Evolutionary conservation across 2,888 invertebrate species (phyloP).

Genomic region (Nomada ruficornis): DNA sequence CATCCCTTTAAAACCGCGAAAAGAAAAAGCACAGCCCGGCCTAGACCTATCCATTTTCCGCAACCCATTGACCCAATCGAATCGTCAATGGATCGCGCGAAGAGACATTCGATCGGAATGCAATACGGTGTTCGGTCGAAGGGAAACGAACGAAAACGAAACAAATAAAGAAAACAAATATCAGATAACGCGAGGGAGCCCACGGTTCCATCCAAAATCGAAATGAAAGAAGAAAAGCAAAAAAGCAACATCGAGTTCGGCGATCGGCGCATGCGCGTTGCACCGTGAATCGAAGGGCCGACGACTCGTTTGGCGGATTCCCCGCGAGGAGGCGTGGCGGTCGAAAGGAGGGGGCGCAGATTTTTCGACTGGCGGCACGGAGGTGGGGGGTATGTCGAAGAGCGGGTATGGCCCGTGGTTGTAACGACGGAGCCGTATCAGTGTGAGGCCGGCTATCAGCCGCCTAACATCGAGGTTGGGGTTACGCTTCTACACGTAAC

Average conservation of each 20-base stretch:
- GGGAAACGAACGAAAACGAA: not conserved
- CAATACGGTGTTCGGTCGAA: no score
- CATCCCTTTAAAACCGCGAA: no score
- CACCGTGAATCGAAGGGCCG: conserved; percentile 41
- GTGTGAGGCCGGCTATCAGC: conserved; percentile 84
- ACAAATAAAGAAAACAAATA: not conserved
- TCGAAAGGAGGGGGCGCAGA: conserved; percentile 58
- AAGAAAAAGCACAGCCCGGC: no score
- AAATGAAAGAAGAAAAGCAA: not conserved
- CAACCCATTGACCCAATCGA: not conserved
- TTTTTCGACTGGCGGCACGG: conserved; percentile 26
- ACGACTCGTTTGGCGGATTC: conserved; percentile 45
- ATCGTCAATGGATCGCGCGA: not conserved
- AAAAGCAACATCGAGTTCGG: conserved; percentile 9
- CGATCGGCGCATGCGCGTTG: conserved; percentile 37
- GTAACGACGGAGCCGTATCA: conserved; percentile 71
- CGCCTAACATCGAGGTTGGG: conserved; percentile 81
- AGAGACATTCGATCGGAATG: conserved; percentile 1
- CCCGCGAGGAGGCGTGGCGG: conserved; percentile 56
- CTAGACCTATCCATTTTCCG: no score
- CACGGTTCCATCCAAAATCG: not conserved
- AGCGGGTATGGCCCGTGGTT: conserved; percentile 65
- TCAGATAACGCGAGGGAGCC: not conserved
- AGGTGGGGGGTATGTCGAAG: conserved; percentile 42
- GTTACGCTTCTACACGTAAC: conserved; percentile 71